Percentiles rank a stretch among this genome's conserved stretches.
phyloP scores from a whole-genome alignment of 2,888 invertebrate species.

The Lasiommata megera region DNA sequence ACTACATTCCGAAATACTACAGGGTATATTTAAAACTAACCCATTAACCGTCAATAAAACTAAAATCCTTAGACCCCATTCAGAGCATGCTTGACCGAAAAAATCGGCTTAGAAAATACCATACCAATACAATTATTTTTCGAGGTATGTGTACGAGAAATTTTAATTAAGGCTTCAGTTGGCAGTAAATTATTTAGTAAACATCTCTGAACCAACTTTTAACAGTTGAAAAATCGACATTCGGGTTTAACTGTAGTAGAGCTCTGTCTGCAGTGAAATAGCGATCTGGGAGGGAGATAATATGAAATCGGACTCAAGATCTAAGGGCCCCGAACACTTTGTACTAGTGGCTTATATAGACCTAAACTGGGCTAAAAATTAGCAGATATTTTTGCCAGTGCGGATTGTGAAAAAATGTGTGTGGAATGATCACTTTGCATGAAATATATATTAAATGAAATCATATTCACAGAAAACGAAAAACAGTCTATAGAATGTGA shows the following conservation, averaged over 20 bases:
- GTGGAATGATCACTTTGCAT: no score
- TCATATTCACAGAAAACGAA: no score
- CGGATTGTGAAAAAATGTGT: no score
- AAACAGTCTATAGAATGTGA: no score
- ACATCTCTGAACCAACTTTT: constrained; percentile 36
- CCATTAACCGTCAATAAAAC: constrained; percentile 17
- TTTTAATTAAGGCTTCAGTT: constrained; percentile 49
- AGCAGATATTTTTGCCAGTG: no score
- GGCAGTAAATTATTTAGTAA: constrained; percentile 45
- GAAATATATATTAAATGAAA: no score
- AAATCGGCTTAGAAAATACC: constrained; percentile 39
- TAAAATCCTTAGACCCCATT: constrained; percentile 18
- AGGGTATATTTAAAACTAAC: constrained; percentile 9
- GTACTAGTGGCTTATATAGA: background rate
- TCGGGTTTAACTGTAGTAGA: constrained; percentile 45
- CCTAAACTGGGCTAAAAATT: no score
- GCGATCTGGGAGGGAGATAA: constrained; percentile 65
- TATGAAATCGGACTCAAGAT: constrained; percentile 57
- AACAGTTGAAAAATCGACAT: constrained; percentile 59
- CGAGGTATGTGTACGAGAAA: constrained; percentile 38
- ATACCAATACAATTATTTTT: constrained; percentile 35
- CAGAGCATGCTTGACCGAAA: constrained; percentile 25
- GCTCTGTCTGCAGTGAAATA: constrained; percentile 55
- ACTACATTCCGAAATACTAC: background rate
- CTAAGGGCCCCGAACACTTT: constrained; percentile 41